A percentile compares a stretch with the other conserved stretches of the same genome.
Conservation (phyloP, 2,888 invertebrate species). For the Lithodes maja region DNA sequence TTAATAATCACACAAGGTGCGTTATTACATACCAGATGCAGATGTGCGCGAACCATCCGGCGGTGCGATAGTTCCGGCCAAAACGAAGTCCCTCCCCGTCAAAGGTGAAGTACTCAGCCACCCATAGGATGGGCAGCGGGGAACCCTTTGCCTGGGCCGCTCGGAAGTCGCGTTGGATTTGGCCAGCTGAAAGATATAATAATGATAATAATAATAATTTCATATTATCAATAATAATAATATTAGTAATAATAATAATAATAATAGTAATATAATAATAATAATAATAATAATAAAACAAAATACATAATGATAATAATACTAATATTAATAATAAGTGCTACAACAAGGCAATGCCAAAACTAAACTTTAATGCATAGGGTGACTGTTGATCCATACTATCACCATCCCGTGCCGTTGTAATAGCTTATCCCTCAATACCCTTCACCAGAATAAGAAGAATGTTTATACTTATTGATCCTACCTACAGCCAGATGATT, state of each 20-base stretch:
- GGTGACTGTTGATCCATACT: neutral
- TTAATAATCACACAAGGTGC: too few species aligned
- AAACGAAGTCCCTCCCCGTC: constrained; percentile 80
- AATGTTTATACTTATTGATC: too few species aligned
- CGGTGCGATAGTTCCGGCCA: constrained; percentile 78
- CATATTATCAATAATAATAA: neutral
- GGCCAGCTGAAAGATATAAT: constrained; percentile 75
- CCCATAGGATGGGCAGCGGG: constrained; percentile 79
- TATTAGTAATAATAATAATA: neutral
- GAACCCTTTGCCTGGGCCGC: constrained; percentile 78
- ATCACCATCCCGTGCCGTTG: too few species aligned
- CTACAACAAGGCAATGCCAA: neutral
- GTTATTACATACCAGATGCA: constrained; percentile 76
- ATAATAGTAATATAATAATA: constrained; percentile 11
- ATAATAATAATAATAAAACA: neutral
- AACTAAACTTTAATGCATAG: neutral
- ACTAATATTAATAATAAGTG: too few species aligned
- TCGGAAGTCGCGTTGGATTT: constrained; percentile 78
- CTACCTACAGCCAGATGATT: too few species aligned
- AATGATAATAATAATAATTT: neutral
- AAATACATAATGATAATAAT: too few species aligned
- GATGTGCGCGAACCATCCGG: constrained; percentile 80
- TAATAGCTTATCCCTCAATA: too few species aligned
- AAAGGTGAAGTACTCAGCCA: constrained; percentile 80
- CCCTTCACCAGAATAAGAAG: too few species aligned